A percentile compares a stretch with the other conserved stretches of the same genome.
Conservation (phyloP, 2,888 invertebrate species). For the Didymodactylos carnosus region DNA sequence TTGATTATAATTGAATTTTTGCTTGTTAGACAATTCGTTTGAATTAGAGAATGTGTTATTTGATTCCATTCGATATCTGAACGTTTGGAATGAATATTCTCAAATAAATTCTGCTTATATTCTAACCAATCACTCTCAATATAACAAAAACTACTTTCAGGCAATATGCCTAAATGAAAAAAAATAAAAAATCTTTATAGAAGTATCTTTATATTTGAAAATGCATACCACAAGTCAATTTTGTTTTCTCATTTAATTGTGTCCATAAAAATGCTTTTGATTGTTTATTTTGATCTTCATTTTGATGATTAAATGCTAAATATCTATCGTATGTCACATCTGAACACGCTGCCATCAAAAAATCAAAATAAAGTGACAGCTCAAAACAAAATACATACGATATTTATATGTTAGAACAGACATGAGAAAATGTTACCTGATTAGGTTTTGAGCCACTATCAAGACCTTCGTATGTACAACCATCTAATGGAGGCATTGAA, state of each 20-base stretch:
- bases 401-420: no score
- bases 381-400: constrained; percentile 23
- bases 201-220: no score
- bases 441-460: constrained; percentile 37
- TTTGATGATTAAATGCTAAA: constrained; percentile 21
- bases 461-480: constrained; percentile 39
- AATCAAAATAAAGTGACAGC: constrained; percentile 40
- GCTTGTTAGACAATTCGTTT: not conserved
- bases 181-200: no score
- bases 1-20: not conserved
- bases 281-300: not conserved
- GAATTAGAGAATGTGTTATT: not conserved
- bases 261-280: constrained; percentile 17
- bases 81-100: not conserved
- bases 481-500: constrained; percentile 34
- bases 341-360: constrained; percentile 35
- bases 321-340: constrained; percentile 29
- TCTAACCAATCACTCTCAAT: not conserved
- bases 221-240: not conserved
- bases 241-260: constrained; percentile 16
- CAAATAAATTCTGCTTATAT: not conserved
- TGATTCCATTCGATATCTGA: not conserved
- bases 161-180: not conserved
- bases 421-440: constrained; percentile 24
- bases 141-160: not conserved